Evolutionary conservation across 2,113 vertebrate genomes (phyloP).

Genomic region (Podiceps cristatus): DNA sequence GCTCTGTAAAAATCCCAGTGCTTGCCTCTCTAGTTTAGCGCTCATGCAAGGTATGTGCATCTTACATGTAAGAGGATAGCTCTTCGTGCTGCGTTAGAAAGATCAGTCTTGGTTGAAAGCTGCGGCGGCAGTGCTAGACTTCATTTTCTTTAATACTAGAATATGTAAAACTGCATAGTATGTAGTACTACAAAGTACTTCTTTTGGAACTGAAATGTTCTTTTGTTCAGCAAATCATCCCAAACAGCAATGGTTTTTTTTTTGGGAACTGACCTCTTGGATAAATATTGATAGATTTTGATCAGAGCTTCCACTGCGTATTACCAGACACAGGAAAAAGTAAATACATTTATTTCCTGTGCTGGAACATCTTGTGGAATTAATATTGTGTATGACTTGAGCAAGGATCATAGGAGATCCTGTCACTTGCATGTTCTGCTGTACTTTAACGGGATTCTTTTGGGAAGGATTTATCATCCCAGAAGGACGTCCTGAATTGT

Average conservation of each 20-base stretch:
- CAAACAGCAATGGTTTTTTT: neutral
- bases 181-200: too few species aligned
- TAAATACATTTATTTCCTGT: neutral
- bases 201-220: neutral
- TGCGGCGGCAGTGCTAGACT: neutral
- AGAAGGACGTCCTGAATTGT: neutral
- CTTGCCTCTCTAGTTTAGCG: neutral
- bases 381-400: neutral
- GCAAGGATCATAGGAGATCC: neutral
- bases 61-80: too few species aligned
- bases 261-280: neutral
- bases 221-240: neutral
- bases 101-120: neutral
- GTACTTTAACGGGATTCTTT: neutral
- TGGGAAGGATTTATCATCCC: neutral
- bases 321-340: neutral
- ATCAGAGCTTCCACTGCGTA: neutral
- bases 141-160: neutral
- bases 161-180: neutral
- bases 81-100: neutral
- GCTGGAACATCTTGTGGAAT: neutral
- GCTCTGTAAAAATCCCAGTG: neutral
- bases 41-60: fast-evolving
- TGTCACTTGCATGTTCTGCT: neutral
- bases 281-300: neutral